Percentiles rank a stretch among this genome's conserved stretches.
Evolutionary conservation across 2,113 vertebrate genomes (phyloP).

Genomic region (Nesoenas mayeri): DNA sequence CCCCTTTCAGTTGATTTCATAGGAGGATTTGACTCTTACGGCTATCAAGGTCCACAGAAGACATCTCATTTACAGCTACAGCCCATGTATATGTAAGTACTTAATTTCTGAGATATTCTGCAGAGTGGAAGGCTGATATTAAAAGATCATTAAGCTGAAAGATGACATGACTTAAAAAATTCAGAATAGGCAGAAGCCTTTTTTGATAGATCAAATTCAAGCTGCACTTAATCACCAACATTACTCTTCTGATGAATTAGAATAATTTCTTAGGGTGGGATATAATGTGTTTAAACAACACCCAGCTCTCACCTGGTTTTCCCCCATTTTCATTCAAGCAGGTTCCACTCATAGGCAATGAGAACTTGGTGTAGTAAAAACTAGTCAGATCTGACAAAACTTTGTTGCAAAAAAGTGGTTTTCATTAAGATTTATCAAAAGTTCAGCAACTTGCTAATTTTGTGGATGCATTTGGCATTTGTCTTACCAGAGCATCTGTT

Average conservation of each 20-base stretch:
- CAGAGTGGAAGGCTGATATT: slow-evolving; percentile 30
- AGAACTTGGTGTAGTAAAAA: neutral
- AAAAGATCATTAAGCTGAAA: slow-evolving; percentile 49
- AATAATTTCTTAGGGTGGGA: slow-evolving; percentile 9
- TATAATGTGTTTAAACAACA: slow-evolving; percentile 16
- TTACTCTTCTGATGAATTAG: neutral
- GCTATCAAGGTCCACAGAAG: slow-evolving; percentile 99
- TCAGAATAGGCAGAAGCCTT: slow-evolving; percentile 1
- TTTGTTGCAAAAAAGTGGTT: neutral
- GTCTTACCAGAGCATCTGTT: neutral
- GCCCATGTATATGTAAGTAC: slow-evolving; percentile 99
- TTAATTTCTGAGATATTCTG: neutral
- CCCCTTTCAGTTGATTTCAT: slow-evolving; percentile 94
- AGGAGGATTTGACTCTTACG: slow-evolving; percentile 98
- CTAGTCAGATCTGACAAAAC: neutral
- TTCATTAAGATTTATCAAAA: neutral
- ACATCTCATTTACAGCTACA: slow-evolving; percentile 98
- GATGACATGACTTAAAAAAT: slow-evolving; percentile 20
- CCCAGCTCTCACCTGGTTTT: neutral
- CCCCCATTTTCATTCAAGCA: neutral
- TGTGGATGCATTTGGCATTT: neutral
- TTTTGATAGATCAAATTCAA: slow-evolving; percentile 11
- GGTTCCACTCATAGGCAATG: neutral
- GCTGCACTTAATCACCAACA: neutral
- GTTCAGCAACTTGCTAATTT: neutral